Evolutionary conservation across 2,888 invertebrate genomes (phyloP).

Genomic region (Acronicta alni): DNA sequence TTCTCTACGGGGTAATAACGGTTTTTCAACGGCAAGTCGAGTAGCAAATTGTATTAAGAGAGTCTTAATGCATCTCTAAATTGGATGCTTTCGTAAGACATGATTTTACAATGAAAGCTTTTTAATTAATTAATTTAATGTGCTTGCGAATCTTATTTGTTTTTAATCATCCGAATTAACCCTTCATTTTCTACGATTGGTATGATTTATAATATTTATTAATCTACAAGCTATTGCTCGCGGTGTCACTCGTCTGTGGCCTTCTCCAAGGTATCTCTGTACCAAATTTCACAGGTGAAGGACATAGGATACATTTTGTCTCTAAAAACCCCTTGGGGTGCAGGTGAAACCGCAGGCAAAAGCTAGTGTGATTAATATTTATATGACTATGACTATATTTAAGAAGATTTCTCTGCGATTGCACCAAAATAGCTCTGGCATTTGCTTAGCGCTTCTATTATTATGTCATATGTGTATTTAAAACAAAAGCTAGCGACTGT

Average conservation of each 20-base stretch:
- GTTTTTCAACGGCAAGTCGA: not conserved
- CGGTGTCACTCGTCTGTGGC: too few relatives aligned
- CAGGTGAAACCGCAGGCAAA: too few relatives aligned
- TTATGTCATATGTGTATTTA: slow-evolving; percentile 23
- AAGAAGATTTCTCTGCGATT: slow-evolving; percentile 18
- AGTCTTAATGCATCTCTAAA: not conserved
- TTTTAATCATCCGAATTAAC: too few relatives aligned
- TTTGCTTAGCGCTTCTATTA: slow-evolving; percentile 18
- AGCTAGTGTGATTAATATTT: too few relatives aligned
- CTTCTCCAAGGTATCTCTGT: too few relatives aligned
- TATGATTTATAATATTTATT: too few relatives aligned
- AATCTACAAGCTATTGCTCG: too few relatives aligned
- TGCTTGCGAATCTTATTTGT: too few relatives aligned
- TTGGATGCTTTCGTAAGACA: not conserved
- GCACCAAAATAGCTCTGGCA: slow-evolving; percentile 17
- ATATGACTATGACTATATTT: not conserved
- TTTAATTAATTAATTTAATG: not conserved
- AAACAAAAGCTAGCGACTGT: slow-evolving; percentile 31
- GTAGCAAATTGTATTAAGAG: not conserved
- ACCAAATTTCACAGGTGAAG: too few relatives aligned
- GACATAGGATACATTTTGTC: too few relatives aligned
- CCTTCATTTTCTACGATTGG: too few relatives aligned
- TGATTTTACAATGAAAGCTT: not conserved
- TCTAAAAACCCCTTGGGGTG: too few relatives aligned
- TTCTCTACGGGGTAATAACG: slow-evolving; percentile 5